Evolutionary conservation across 1,140 invertebrate genomes (phyloP).

Genomic region (Tetramorium parvispinum): DNA sequence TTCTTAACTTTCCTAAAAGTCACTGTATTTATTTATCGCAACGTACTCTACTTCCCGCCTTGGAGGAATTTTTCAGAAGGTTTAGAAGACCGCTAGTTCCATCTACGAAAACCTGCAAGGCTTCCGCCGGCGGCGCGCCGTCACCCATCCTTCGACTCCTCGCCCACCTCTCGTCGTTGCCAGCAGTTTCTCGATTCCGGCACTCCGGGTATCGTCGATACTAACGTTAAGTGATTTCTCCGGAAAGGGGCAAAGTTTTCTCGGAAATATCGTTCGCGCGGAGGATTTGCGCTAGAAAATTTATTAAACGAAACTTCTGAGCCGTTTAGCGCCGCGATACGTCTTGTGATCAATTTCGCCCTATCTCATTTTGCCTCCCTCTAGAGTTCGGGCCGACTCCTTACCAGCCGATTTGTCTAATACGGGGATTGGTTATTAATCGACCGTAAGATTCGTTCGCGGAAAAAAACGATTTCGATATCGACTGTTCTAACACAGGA

Average conservation of each 20-base stretch:
- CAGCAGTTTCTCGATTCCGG: slow-evolving; percentile 20
- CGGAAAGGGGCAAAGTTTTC: slow-evolving; percentile 54
- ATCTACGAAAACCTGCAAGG: neutral
- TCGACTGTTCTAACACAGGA: neutral
- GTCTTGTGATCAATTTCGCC: slow-evolving; percentile 19
- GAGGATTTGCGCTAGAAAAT: slow-evolving; percentile 50
- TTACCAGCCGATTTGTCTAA: slow-evolving; percentile 50
- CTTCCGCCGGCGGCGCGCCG: neutral
- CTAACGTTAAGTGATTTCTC: slow-evolving; percentile 66
- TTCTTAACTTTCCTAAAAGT: neutral
- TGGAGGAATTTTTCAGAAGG: slow-evolving; percentile 10
- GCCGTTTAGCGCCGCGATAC: slow-evolving; percentile 65
- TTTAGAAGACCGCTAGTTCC: neutral
- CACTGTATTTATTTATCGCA: slow-evolving; percentile 16
- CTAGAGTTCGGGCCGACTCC: neutral
- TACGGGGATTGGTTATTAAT: slow-evolving; percentile 69
- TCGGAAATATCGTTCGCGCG: slow-evolving; percentile 54
- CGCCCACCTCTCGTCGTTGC: neutral
- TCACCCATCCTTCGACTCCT: neutral
- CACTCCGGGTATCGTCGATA: slow-evolving; percentile 51
- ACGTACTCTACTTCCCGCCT: neutral
- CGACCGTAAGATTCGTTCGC: slow-evolving; percentile 63
- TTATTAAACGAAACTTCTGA: slow-evolving; percentile 74
- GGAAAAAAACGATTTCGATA: slow-evolving; percentile 37
- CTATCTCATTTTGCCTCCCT: slow-evolving; percentile 6